Evolutionary conservation across 2,888 invertebrate genomes (phyloP), one percentile per base, ranked within the genome.

Genomic region (Hirtodrosophila duncani): DNA sequence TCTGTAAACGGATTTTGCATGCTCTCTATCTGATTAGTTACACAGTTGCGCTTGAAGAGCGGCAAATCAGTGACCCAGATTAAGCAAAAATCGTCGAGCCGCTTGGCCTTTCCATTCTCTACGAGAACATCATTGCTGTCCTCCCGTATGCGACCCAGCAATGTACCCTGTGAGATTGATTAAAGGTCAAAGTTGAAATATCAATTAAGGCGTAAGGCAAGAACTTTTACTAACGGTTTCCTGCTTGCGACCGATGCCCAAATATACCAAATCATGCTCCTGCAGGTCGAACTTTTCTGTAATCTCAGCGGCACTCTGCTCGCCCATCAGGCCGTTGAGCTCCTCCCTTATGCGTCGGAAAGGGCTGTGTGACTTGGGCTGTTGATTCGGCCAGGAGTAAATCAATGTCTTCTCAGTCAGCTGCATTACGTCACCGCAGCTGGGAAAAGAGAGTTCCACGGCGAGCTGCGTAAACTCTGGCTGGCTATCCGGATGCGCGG

Each of bases 391-490:
- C 93, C 95, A 96, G 55, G 91, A 90, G 63, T 90, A 87, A 14
- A 87, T 85, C 4, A 99, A 83, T 43, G 97, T 86, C 48, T 93
- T 90, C 87, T 99, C 99, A 49, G 96, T 90, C 65, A 99, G 86
- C 16, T 88, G 81, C 82, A 96, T 89, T 3, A 99, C 89, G 48
- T 91, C 90, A 56, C 95, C 91, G 30, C 91, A 88, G 65, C 89
- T 90, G 1, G 94, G 92, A 86, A 98, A 99, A 1, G 99, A 98
- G 87, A 99, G 89, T 88, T 99, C 99, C 62, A 99, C 91, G 88
- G 99, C 99, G 36, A 99, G 88, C 88, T 98, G 99, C 2, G 99
- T 99, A 83, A 99, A 99, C 88, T 99, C 99, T 2, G 99, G 99
- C 83, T 99, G 99, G 60, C 99, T 89, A 83, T 98, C 97, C 0